These are phyloP conservation scores for Poecilia latipinna DNA, from an alignment of 2,113 vertebrate genomes.

Conservation along the genomic window DNA sequence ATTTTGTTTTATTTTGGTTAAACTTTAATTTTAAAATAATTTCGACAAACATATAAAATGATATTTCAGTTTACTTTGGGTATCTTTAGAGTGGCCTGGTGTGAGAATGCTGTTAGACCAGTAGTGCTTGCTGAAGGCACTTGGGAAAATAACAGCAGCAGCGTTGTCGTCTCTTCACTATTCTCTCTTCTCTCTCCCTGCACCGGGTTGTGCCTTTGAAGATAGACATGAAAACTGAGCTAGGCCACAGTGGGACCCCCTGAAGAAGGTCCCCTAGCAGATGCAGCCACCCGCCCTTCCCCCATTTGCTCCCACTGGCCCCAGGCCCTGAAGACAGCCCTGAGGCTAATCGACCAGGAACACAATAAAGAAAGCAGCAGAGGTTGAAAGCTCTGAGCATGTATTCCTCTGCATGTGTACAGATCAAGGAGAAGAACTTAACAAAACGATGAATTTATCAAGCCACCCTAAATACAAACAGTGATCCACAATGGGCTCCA, in stretches of 20 bases:
- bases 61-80: neutral
- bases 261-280: slow-evolving; percentile 83
- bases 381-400: slow-evolving; percentile 27
- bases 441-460: slow-evolving; percentile 31
- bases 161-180: slow-evolving; percentile 4
- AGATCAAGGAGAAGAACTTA: slow-evolving; percentile 39
- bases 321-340: slow-evolving; percentile 89
- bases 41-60: neutral
- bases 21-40: neutral
- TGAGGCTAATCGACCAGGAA: slow-evolving; percentile 88
- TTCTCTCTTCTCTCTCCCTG: slow-evolving; percentile 19
- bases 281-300: slow-evolving; percentile 73
- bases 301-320: slow-evolving; percentile 75
- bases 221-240: slow-evolving; percentile 70
- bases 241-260: slow-evolving; percentile 56
- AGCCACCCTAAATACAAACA: slow-evolving; percentile 21
- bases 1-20: neutral
- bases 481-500: neutral
- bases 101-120: slow-evolving; percentile 21
- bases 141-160: slow-evolving; percentile 39
- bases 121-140: slow-evolving; percentile 28
- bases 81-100: neutral
- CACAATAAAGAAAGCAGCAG: slow-evolving; percentile 72
- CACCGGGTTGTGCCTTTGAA: slow-evolving; percentile 64
- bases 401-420: slow-evolving; percentile 19